phyloP scores from a whole-genome alignment of 1,140 invertebrate genomes.

The Drosophila bocqueti region DNA sequence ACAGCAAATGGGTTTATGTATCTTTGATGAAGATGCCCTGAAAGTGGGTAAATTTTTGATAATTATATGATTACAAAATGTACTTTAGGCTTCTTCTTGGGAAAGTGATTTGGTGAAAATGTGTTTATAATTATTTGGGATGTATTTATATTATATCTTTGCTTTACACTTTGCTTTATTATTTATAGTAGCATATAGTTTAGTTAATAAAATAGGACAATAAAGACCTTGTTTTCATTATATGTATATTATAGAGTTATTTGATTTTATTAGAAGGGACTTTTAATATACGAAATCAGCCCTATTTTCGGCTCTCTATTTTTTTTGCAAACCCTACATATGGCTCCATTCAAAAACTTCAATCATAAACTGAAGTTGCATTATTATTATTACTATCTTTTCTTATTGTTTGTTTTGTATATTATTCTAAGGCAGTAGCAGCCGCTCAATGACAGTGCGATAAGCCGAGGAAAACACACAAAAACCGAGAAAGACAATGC shows the following conservation, averaged over 20 bases:
- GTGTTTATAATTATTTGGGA: not conserved
- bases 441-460: constrained; percentile 48
- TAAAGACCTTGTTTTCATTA: too few species aligned
- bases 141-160: not conserved
- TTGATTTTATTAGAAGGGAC: not conserved
- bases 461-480: constrained; percentile 46
- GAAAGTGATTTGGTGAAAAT: not conserved
- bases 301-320: not conserved
- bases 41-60: constrained; percentile 4
- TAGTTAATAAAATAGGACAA: too few species aligned
- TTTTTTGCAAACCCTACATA: constrained; percentile 19
- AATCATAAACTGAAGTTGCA: constrained; percentile 60
- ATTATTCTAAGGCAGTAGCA: constrained; percentile 54
- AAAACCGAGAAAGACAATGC: constrained; percentile 45
- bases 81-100: not conserved
- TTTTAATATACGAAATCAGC: not conserved
- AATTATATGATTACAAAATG: constrained; percentile 7
- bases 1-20: constrained; percentile 9
- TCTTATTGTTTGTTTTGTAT: constrained; percentile 35
- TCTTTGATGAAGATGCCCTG: not conserved
- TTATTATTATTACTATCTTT: constrained; percentile 26
- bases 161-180: not conserved
- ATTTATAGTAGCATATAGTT: not conserved
- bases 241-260: too few species aligned
- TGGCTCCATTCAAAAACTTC: constrained; percentile 47